phyloP scores from a whole-genome alignment of 2,113 vertebrate genomes.

The Microcebus lehilahytsara region DNA sequence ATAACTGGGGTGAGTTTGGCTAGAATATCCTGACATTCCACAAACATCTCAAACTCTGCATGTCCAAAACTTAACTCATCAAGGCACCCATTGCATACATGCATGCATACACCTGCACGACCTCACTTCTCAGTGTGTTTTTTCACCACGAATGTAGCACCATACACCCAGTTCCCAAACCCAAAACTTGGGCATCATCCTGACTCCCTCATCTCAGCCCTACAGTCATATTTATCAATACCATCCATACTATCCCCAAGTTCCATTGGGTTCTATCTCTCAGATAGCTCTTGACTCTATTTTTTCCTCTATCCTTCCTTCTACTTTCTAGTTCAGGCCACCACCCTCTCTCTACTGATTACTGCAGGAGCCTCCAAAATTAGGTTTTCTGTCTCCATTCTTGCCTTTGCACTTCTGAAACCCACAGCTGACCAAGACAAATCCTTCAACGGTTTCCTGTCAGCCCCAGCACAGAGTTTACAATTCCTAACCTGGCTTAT shows the following conservation, averaged over 20 bases:
- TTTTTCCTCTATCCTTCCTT: not conserved
- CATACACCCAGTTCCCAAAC: not conserved
- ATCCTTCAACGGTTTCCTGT: not conserved
- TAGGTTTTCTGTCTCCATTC: not conserved
- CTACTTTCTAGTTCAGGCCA: not conserved
- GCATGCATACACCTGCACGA: accelerated
- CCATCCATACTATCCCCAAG: not conserved
- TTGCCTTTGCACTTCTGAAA: not conserved
- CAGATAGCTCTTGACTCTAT: not conserved
- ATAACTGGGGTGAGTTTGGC: not conserved
- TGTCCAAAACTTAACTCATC: not conserved
- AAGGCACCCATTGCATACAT: accelerated
- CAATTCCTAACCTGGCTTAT: not conserved
- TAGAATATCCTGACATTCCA: not conserved
- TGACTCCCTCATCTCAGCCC: not conserved
- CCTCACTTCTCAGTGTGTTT: not conserved
- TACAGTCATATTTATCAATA: not conserved
- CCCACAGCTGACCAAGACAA: not conserved
- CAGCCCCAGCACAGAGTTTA: not conserved
- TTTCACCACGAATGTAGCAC: not conserved
- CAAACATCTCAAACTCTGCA: not conserved
- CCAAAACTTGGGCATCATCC: not conserved
- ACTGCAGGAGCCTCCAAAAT: not conserved
- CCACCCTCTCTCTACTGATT: not conserved
- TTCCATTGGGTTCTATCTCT: not conserved